Percentiles rank a stretch among this genome's conserved stretches.
phyloP scores from a whole-genome alignment of 2,888 invertebrate genomes.

The Chymomyza amoena region DNA sequence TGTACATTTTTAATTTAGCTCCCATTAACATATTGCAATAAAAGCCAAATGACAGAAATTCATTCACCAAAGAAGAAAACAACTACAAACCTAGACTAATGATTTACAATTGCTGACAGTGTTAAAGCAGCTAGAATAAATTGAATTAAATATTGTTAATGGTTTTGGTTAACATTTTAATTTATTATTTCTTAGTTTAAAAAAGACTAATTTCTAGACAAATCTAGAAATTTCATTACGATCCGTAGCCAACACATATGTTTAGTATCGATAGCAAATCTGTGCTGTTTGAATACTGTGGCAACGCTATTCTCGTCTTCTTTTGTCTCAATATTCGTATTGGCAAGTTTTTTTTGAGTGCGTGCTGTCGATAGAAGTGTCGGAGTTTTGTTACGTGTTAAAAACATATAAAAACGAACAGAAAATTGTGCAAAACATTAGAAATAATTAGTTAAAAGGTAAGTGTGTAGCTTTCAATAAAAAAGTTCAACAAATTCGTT shows the following conservation, averaged over 20 bases:
- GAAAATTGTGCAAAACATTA: conserved; percentile 56
- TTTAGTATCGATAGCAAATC: neutral
- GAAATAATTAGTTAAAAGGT: conserved; percentile 44
- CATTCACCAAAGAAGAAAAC: no score
- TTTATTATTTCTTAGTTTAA: no score
- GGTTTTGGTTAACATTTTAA: no score
- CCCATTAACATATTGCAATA: no score
- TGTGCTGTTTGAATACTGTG: conserved; percentile 31
- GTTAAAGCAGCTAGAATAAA: no score
- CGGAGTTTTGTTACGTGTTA: conserved; percentile 60
- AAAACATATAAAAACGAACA: conserved; percentile 36
- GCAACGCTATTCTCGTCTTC: conserved; percentile 4
- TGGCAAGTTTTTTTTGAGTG: conserved; percentile 12
- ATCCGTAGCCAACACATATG: neutral
- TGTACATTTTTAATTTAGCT: no score
- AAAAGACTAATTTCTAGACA: neutral
- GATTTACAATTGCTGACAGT: no score
- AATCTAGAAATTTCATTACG: neutral
- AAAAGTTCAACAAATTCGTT: neutral
- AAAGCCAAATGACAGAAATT: no score
- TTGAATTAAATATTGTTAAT: no score
- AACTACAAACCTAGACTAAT: no score
- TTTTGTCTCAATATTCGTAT: neutral
- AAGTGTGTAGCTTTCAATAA: conserved; percentile 33
- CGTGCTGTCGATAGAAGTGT: conserved; percentile 45